These are phyloP conservation scores for Tachystola acroxantha DNA, from an alignment of 2,888 invertebrate genomes.

Conservation along the genomic window DNA sequence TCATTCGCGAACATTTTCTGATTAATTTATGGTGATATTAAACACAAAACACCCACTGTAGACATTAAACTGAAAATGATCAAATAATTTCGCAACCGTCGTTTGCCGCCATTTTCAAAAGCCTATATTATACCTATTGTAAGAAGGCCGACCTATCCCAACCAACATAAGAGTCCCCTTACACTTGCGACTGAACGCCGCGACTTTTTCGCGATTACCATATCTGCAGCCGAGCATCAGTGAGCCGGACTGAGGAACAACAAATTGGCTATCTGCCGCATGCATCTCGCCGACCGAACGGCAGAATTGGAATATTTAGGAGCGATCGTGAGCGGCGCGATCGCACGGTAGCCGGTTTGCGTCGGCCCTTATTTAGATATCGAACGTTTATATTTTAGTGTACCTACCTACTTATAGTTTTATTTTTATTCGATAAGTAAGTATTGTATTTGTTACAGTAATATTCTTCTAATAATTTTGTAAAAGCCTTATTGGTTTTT, in stretches of 20 bases:
- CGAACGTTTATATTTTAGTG: constrained; percentile 22
- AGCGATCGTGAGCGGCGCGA: constrained; percentile 39
- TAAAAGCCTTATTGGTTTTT: no score
- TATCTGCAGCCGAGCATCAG: constrained; percentile 57
- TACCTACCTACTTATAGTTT: no score
- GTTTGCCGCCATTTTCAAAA: no score
- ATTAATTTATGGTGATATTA: no score
- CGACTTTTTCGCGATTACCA: constrained; percentile 61
- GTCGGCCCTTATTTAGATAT: constrained; percentile 49
- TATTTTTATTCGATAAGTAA: no score
- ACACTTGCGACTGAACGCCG: constrained; percentile 11
- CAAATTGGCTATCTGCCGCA: constrained; percentile 63
- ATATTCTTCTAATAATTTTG: no score
- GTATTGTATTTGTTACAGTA: no score
- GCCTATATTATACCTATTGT: no score
- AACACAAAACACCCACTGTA: no score
- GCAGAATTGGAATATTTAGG: constrained; percentile 49
- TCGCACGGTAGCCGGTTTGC: constrained; percentile 36
- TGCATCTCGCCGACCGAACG: constrained; percentile 52
- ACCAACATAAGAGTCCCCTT: not conserved
- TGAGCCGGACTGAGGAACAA: constrained; percentile 28
- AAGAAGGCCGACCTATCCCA: constrained; percentile 1
- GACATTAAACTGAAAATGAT: no score
- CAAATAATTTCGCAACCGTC: no score
- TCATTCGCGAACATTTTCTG: no score